These are phyloP conservation scores for Phasia obesa DNA, from an alignment of 2,888 invertebrate species.

Conservation along the genomic window DNA sequence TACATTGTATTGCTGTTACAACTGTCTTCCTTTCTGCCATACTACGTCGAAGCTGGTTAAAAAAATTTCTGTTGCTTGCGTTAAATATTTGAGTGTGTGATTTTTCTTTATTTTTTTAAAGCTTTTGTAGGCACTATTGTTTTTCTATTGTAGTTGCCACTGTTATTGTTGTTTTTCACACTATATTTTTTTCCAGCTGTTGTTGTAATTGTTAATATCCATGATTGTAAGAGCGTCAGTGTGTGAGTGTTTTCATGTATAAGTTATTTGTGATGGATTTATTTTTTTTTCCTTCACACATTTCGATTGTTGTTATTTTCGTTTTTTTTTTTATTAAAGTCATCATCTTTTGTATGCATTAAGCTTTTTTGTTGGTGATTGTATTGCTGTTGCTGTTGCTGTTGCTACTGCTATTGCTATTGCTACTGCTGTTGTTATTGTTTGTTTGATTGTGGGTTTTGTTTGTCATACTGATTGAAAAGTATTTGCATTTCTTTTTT, in stretches of 20 bases:
- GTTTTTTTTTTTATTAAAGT: conserved; percentile 17
- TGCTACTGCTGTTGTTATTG: conserved; percentile 6
- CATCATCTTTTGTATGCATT: conserved; percentile 48
- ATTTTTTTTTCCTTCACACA: conserved; percentile 15
- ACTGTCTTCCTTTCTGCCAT: conserved; percentile 55
- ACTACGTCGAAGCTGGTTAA: conserved; percentile 20
- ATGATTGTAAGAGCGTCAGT: background rate
- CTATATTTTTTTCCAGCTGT: too few relatives aligned
- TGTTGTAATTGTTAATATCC: too few relatives aligned
- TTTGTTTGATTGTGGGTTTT: conserved; percentile 62
- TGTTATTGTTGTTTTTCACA: conserved; percentile 39
- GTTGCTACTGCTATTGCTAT: conserved; percentile 6
- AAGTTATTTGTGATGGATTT: conserved; percentile 47
- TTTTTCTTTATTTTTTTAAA: conserved; percentile 13
- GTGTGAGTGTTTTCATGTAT: conserved; percentile 24
- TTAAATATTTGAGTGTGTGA: conserved; percentile 22
- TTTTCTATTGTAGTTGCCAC: background rate
- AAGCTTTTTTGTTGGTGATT: conserved; percentile 13
- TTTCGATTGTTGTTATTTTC: conserved; percentile 11
- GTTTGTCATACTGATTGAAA: conserved; percentile 67
- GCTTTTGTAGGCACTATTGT: background rate
- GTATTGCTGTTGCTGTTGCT: background rate
- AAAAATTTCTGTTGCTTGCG: conserved; percentile 19
- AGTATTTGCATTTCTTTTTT: conserved; percentile 55
- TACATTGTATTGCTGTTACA: conserved; percentile 42